A percentile compares a stretch with the other conserved stretches of the same genome.
These are phyloP conservation scores for Agriopis leucophaearia DNA, from an alignment of 2,888 invertebrate species.

Conservation along the genomic window DNA sequence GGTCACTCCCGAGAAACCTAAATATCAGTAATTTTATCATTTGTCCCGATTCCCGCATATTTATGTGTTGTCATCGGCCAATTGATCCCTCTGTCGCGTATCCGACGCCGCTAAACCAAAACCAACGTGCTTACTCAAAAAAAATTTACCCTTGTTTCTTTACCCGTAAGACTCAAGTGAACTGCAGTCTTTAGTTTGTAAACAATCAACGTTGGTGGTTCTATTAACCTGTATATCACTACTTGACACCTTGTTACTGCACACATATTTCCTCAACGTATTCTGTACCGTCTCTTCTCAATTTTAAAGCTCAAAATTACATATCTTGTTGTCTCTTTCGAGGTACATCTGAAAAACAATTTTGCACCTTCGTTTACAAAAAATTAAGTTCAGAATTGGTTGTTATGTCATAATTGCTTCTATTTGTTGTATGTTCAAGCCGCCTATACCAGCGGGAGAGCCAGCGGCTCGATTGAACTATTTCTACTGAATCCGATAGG, in stretches of 20 bases:
- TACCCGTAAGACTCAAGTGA: slow-evolving; percentile 41
- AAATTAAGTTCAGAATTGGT: slow-evolving; percentile 35
- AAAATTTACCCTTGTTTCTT: slow-evolving; percentile 43
- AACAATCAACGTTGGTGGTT: slow-evolving; percentile 66
- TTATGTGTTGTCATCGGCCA: slow-evolving; percentile 66
- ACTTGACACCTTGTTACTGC: slow-evolving; percentile 70
- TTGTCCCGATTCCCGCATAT: slow-evolving; percentile 53
- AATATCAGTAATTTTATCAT: slow-evolving; percentile 50
- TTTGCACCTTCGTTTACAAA: rapidly evolving
- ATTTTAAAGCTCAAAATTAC: slow-evolving; percentile 23
- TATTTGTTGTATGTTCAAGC: slow-evolving; percentile 54
- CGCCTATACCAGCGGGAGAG: slow-evolving; percentile 65
- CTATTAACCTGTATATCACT: slow-evolving; percentile 74
- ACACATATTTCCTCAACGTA: slow-evolving; percentile 22
- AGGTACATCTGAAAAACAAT: neutral
- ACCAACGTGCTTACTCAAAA: slow-evolving; percentile 26
- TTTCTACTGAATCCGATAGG: slow-evolving; percentile 68
- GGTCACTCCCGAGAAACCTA: slow-evolving; percentile 51
- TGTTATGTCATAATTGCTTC: slow-evolving; percentile 29
- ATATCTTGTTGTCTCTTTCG: neutral
- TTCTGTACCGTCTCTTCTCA: slow-evolving; percentile 21
- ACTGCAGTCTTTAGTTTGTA: slow-evolving; percentile 39
- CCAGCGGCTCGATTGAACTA: slow-evolving; percentile 72
- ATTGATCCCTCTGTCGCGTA: slow-evolving; percentile 58
- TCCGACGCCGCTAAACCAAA: slow-evolving; percentile 48